phyloP scores from a whole-genome alignment of 2,113 vertebrate species.

The Ardeotis arabs region DNA sequence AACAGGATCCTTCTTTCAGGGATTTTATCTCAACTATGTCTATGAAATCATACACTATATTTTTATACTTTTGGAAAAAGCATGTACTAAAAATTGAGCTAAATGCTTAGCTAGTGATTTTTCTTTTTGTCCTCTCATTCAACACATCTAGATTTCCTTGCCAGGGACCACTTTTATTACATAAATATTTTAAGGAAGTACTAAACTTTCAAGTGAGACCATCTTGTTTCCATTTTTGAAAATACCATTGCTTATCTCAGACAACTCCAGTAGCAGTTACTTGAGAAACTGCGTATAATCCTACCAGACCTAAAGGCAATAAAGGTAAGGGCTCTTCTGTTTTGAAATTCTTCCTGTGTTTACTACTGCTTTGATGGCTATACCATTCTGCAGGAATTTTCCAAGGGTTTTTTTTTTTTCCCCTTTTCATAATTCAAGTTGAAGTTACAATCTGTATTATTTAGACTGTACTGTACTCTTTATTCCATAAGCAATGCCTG shows the following conservation, averaged over 20 bases:
- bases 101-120: neutral
- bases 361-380: neutral
- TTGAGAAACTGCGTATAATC: neutral
- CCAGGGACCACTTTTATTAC: neutral
- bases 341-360: neutral
- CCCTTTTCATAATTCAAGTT: neutral
- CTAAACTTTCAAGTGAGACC: neutral
- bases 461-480: neutral
- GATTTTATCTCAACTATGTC: neutral
- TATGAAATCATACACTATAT: neutral
- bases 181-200: neutral
- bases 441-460: conserved; percentile 5
- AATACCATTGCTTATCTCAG: neutral
- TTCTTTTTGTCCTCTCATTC: neutral
- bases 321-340: neutral
- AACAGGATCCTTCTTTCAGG: neutral
- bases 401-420: neutral
- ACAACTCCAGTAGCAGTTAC: neutral
- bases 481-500: neutral
- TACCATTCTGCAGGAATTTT: conserved; percentile 8
- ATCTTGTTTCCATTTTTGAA: conserved; percentile 17
- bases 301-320: neutral
- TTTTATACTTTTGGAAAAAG: neutral
- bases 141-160: neutral
- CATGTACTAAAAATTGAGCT: neutral